These are phyloP conservation scores for Mesopsocus fuscifrons DNA, from an alignment of 2,888 invertebrate species.

Conservation along the genomic window DNA sequence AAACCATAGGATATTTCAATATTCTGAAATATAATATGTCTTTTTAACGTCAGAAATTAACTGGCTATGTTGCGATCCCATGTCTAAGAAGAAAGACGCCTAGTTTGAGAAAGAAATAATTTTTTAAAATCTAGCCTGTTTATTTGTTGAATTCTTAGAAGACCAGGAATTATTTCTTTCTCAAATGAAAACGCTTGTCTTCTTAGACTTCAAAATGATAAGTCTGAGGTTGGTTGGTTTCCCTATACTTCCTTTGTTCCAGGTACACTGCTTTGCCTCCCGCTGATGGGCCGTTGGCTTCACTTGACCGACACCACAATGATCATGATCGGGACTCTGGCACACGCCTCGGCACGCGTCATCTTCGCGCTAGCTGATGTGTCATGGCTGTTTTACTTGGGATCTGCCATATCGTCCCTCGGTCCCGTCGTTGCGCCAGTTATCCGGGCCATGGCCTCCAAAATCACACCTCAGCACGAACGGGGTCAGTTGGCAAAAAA, in stretches of 20 bases:
- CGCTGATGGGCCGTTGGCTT: constrained; percentile 46
- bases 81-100: too few species aligned
- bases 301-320: constrained; percentile 51
- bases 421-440: constrained; percentile 64
- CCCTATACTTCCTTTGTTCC: too few species aligned
- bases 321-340: constrained; percentile 47
- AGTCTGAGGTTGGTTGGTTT: too few species aligned
- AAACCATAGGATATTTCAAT: too few species aligned
- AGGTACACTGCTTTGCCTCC: constrained; percentile 48
- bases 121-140: constrained; percentile 5
- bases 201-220: too few species aligned
- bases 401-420: constrained; percentile 52
- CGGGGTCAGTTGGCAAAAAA: constrained; percentile 38
- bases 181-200: too few species aligned
- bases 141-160: too few species aligned
- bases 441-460: constrained; percentile 63
- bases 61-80: too few species aligned
- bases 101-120: too few species aligned
- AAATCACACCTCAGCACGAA: constrained; percentile 48
- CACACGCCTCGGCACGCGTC: constrained; percentile 46
- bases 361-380: constrained; percentile 40
- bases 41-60: too few species aligned
- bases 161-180: too few species aligned
- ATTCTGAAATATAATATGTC: too few species aligned
- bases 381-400: constrained; percentile 43